Base-by-base conservation (phyloP, 2,888 invertebrate genomes). In the Kuschelorhynchus macadamiae region DNA sequence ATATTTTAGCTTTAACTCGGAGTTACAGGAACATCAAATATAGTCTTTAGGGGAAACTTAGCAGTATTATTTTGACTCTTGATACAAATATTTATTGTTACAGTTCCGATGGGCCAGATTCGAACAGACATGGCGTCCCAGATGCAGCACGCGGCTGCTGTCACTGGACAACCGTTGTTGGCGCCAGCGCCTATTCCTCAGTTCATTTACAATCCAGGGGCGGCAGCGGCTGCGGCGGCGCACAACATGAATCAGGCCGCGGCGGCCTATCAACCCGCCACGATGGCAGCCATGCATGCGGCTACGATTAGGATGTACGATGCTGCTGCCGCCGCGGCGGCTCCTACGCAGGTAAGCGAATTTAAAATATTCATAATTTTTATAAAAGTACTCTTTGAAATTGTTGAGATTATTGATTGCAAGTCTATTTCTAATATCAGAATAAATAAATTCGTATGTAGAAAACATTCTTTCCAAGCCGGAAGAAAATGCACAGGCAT, bases 81-180 rank as follows among this genome's bases (percentile, higher is more conserved):
- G n/a, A n/a, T n/a, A n/a, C n/a, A n/a, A n/a, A n/a, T 25, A 25
- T 25, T 25, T 25, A 25, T 36, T 36, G 32, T 44, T 52, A 7
- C 77, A 79, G 90, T 85, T 75, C 85, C 85, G 18, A 84, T 86
- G 81, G 81, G 84, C 30, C 81, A 80, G 63, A 80, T 84, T 72
- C 78, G 84, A 18, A 86, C 87, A 53, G 89, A 89, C 74, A 85
- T 89, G 79, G 86, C 90, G 53, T 89, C 90, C 14, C 91, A 92
- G 78, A 92, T 95, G 88, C 94, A 94, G 80, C 69, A 69, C 46
- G 93, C 94, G 70, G 91, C 92, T 18, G 92, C 88, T 16, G 90
- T 90, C 69, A 93, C 94, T 36, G 95, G 95, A 0, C 95, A 94
- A 82, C 95, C 95, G 2, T 85, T 96, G 65, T 83, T 95, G 76